Evolutionary conservation across 2,113 vertebrate genomes (phyloP).

Genomic region (Trachemys scripta): DNA sequence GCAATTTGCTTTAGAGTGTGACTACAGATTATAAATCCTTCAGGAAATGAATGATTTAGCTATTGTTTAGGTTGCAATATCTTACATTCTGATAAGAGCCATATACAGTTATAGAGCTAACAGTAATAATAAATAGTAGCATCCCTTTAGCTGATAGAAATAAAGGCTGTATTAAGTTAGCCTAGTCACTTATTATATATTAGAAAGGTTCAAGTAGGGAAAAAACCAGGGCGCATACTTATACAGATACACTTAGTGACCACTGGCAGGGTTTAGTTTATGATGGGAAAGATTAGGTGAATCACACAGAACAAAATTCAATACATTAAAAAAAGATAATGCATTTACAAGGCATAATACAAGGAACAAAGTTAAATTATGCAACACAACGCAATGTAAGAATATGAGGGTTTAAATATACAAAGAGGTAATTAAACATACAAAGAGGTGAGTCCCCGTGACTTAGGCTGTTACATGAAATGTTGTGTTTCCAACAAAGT

Average conservation of each 20-base stretch:
- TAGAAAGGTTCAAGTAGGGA: not conserved
- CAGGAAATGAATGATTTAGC: not conserved
- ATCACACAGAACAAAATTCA: not conserved
- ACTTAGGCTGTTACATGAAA: not conserved
- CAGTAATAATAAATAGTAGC: not conserved
- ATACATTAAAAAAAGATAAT: not conserved
- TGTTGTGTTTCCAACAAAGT: not conserved
- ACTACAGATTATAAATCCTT: not conserved
- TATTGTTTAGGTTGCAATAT: not conserved
- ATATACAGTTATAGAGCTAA: not conserved
- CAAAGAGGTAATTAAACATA: not conserved
- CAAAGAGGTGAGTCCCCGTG: not conserved
- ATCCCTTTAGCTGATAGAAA: not conserved
- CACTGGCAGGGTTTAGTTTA: not conserved
- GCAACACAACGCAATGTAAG: not conserved
- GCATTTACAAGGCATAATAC: not conserved
- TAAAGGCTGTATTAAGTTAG: not conserved
- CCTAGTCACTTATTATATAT: not conserved
- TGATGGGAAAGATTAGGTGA: not conserved
- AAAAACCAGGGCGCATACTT: not conserved
- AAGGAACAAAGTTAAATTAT: not conserved
- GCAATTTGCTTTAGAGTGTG: not conserved
- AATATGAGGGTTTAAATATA: not conserved
- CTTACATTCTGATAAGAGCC: not conserved
- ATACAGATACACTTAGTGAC: not conserved